Evolutionary conservation across 2,113 vertebrate species (phyloP).

Genomic region (Donacobius atricapilla): DNA sequence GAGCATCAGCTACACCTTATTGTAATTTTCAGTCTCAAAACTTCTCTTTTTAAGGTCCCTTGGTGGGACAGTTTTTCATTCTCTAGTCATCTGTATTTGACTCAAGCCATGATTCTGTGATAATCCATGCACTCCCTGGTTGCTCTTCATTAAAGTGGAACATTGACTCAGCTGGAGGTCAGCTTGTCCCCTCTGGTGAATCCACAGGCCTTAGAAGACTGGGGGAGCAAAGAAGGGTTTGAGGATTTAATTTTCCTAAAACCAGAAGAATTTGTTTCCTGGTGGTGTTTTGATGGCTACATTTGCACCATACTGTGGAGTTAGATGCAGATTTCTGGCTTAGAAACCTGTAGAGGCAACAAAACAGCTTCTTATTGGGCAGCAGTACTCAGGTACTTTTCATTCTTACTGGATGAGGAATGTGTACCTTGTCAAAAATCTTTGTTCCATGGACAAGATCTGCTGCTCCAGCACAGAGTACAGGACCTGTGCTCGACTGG

Average conservation of each 20-base stretch:
- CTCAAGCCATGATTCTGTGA: neutral
- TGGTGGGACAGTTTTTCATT: neutral
- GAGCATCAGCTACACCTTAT: neutral
- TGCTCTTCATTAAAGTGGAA: neutral
- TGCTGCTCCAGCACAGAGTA: neutral
- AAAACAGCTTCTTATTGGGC: neutral
- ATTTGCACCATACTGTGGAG: neutral
- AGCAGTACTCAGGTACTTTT: neutral
- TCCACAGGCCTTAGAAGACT: neutral
- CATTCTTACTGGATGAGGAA: neutral
- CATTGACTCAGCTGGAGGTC: neutral
- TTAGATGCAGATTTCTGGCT: neutral
- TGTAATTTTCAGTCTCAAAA: neutral
- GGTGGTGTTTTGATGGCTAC: neutral
- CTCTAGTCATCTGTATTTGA: neutral
- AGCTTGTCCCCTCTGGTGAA: neutral
- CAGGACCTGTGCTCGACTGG: neutral
- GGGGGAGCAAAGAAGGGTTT: neutral
- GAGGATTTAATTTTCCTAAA: neutral
- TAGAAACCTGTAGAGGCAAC: neutral
- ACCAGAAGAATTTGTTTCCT: neutral
- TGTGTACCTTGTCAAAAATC: rapidly evolving
- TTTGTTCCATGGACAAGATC: neutral
- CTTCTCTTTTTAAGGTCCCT: neutral
- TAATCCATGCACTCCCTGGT: neutral